Evolutionary conservation across 2,888 invertebrate genomes (phyloP), one percentile per base, ranked within the genome.

Genomic region (Rambutsinella grinnellia): DNA sequence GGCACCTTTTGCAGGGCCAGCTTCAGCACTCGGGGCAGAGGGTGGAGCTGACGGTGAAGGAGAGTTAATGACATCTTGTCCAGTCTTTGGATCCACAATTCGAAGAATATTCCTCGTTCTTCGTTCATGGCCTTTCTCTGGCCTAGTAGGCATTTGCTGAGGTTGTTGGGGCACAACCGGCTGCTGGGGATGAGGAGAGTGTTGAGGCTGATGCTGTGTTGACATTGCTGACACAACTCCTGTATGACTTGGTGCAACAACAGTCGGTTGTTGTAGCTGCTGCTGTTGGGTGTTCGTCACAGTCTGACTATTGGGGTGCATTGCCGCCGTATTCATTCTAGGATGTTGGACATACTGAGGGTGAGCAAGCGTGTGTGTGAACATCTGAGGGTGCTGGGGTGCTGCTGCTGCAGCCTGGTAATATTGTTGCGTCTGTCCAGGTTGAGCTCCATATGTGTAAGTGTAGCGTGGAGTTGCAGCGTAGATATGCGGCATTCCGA

Each of bases 81-180:
- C 87, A 47, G 89, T 89, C 61, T 85, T 80, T 1, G 90, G 89
- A 85, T 90, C 85, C 17, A 89, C 88, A 17, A 90, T 89, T 74
- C 86, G 86, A 57, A 89, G 85, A 47, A 81, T 87, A 84, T 79
- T 81, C 76, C 72, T 85, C 84, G 71, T 86, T 85, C 72, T 84
- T 85, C 78, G 82, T 85, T 85, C 54, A 82, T 85, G 83, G 84
- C 71, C 72, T 61, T 86, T 86, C 75, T 85, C 85, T 36, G 47
- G 71, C 21, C 57, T 62, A 36, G 36, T 13, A 15, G 49, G 63
- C 71, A 71, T 68, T 44, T 47, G 61, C 46, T 68, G 79, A 17
- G 70, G 44, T 21, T 63, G 75, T 19, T 54, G 63, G 58, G 62
- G 63, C 10, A 70, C 72, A 26, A 79, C 79, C 19, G 74, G 79